Evolutionary conservation across 1,140 invertebrate species (phyloP), one percentile per base, ranked within the genome.

Genomic region (Trichonephila clavata): DNA sequence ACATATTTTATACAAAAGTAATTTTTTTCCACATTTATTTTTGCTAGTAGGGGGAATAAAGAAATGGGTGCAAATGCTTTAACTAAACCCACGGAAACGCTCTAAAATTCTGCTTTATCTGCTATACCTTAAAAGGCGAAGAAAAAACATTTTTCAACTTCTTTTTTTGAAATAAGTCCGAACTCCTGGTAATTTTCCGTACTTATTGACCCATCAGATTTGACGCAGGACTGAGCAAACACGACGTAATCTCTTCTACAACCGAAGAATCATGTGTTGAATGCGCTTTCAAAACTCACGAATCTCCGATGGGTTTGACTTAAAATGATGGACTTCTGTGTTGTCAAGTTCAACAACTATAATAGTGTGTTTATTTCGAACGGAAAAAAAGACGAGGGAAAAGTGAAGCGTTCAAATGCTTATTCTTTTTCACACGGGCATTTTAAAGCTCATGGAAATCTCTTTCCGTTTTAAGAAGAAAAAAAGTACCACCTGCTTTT

Each of bases 141-240:
- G 8, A 61, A 61, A 86, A 86, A 50, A 86, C 63, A 50, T 86
- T 86, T 50, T 59, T 83, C 81, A 13, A 39, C 32, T 39, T 39
- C 50, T 83, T 57, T 59, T 27, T 50, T 0, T 10, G 20, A 83
- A 83, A 83, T n/a, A 14, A 14, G 43, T 83, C 81, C 81, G 13
- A 21, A 39, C 61, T 63, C n/a, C n/a, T 27, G 24, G 4, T n/a
- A 39, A 57, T 59, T 27, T 57, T 2, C 81, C 6, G 5, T 86
- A 10, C 20, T 18, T 89, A 89, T 89, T 89, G 86, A 89, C 86
- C 86, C 86, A 89, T 89, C 63, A 89, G 86, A 39, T 60, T 27
- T 63, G 27, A 27, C 27, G 71, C 32, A 27, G 32, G 18, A 71
- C 21, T 89, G 43, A n/a, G 86, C 63, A 89, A 89, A 89, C 50